Conservation (phyloP, 2,797 vertebrate species). For the Macropodus opercularis region DNA sequence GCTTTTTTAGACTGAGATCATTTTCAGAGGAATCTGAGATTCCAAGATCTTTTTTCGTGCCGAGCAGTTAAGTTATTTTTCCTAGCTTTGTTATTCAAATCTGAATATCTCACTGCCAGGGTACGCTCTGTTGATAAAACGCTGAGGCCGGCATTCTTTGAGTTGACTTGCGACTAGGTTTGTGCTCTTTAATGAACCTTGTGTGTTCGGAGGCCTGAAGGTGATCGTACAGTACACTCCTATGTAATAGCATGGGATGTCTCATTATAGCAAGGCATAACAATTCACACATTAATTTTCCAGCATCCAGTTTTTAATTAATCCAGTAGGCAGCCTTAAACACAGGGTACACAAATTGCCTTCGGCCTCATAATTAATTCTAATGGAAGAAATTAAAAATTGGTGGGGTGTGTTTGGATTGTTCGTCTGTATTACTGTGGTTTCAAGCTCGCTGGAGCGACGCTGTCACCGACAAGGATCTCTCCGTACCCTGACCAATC, state of each 20-base stretch:
- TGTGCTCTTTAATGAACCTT: conserved; percentile 80
- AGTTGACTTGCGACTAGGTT: conserved; percentile 77
- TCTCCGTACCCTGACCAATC: conserved; percentile 71
- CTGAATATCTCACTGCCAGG: conserved; percentile 46
- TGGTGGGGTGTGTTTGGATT: conserved; percentile 84
- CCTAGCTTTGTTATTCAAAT: conserved; percentile 48
- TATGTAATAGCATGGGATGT: conserved; percentile 85
- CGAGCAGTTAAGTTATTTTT: conserved; percentile 15
- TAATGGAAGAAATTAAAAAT: conserved; percentile 88
- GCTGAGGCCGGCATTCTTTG: conserved; percentile 72
- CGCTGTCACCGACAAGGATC: conserved; percentile 84
- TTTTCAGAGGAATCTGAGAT: conserved; percentile 25
- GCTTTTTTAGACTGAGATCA: conserved; percentile 12
- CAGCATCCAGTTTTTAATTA: conserved; percentile 92
- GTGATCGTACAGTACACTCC: conserved; percentile 83
- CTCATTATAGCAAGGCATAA: conserved; percentile 87
- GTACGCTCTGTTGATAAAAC: conserved; percentile 51
- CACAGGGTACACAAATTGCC: conserved; percentile 86
- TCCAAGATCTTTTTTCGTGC: background rate
- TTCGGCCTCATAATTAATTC: conserved; percentile 89
- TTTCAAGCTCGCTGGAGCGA: conserved; percentile 82
- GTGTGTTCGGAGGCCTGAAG: conserved; percentile 83
- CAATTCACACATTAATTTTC: conserved; percentile 89
- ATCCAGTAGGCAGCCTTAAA: conserved; percentile 89
- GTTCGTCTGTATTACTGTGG: conserved; percentile 78